These are phyloP conservation scores for Hanleya hanleyi DNA, from an alignment of 2,888 invertebrate species.

Conservation along the genomic window DNA sequence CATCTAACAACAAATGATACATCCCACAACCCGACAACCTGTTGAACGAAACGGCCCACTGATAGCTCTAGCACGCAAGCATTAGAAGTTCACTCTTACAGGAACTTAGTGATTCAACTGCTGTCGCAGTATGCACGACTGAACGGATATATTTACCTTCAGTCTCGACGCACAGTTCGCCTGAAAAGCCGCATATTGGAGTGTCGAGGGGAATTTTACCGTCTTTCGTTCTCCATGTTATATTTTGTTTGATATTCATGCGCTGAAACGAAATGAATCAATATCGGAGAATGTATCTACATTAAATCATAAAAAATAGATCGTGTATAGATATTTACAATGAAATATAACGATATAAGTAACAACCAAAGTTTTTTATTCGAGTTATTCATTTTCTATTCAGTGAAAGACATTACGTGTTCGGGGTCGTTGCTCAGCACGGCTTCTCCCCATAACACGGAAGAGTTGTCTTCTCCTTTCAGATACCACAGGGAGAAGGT, in stretches of 20 bases:
- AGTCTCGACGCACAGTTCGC: too few species aligned
- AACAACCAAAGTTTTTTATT: background rate
- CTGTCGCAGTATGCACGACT: too few species aligned
- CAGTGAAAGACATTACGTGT: background rate
- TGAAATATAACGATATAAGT: too few species aligned
- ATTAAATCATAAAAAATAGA: background rate
- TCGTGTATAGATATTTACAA: background rate
- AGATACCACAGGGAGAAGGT: background rate
- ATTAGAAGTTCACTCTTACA: too few species aligned
- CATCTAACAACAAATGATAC: too few species aligned
- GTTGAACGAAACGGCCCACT: too few species aligned
- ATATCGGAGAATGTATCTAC: too few species aligned
- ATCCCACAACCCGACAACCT: too few species aligned
- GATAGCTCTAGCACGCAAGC: too few species aligned
- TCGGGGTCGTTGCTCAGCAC: background rate
- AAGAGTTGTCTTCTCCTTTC: background rate
- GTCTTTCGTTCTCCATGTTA: background rate
- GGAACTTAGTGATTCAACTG: too few species aligned
- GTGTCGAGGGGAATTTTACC: background rate
- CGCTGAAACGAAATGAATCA: too few species aligned
- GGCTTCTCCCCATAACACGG: background rate
- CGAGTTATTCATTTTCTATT: background rate
- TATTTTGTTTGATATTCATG: background rate
- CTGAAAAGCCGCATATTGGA: background rate
- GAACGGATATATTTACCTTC: too few species aligned